Base-by-base conservation (phyloP, 2,113 vertebrate species). In the Rhinichthys klamathensis region DNA sequence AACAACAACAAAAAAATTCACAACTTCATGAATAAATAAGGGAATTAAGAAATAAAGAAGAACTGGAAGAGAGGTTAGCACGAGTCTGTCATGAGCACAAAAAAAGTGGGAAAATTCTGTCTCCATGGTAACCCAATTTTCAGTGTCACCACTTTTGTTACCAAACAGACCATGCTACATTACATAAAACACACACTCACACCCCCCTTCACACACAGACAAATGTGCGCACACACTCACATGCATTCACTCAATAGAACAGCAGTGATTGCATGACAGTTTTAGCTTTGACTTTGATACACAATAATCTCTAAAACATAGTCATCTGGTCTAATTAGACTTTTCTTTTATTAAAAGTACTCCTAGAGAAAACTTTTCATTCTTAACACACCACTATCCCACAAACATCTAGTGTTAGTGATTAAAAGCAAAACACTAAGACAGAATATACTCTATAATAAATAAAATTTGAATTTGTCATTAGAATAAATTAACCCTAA, bases 101-200 rank as follows among this genome's bases (percentile, higher is more conserved):
- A 90, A 38, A 72, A 94, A 93, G 91, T 92, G 91, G 92, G 90
- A 91, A 91, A 92, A 90, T 90, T 92, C 88, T 90, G 93, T 94
- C 90, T 91, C 93, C 92, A 94, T 94, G 91, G 93, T 91, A 92
- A 94, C 93, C 87, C 90, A 90, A 89, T 94, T 93, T 91, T 92
- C 88, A 87, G 90, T 90, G 90, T 91, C 88, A 90, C 90, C 88
- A 90, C 87, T 91, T 92, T 87, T 89, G 89, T 89, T 86, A 89
- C 86, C 88, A 88, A 84, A 90, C 82, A 89, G 82, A 70, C 78
- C 85, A 91, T 85, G 85, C 88, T 80, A 81, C 70, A 86, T 90
- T 90, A 86, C 79, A 86, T 85, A 83, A 84, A 75, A 81, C 65
- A 72, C 76, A 69, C 32, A 61, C 51, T 80, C 27, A 72, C 80